Conservation (phyloP, 2,797 vertebrate genomes). For the Lerista edwardsae region DNA sequence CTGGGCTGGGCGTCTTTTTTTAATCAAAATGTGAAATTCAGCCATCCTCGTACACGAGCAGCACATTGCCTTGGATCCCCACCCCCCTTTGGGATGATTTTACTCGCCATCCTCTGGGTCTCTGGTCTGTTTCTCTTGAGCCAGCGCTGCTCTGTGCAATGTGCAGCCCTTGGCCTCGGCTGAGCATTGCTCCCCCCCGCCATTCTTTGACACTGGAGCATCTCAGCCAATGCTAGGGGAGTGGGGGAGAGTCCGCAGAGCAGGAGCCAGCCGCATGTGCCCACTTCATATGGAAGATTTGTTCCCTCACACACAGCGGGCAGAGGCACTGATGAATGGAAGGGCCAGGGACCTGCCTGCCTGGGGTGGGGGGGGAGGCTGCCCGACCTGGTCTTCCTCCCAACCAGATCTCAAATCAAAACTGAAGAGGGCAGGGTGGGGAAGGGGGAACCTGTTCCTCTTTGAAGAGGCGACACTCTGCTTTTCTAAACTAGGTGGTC, state of each 20-base stretch:
- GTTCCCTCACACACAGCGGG: not conserved
- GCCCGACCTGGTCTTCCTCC: too few relatives aligned
- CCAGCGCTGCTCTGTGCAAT: not conserved
- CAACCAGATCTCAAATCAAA: too few relatives aligned
- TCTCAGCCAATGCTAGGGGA: not conserved
- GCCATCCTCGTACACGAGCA: not conserved
- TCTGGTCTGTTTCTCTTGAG: not conserved
- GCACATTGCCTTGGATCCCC: not conserved
- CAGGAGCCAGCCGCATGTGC: not conserved
- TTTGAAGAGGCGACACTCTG: not conserved
- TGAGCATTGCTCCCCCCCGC: not conserved
- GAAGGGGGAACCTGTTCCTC: not conserved
- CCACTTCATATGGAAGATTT: not conserved
- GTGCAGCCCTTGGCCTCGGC: too few relatives aligned
- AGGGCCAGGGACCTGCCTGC: too few relatives aligned
- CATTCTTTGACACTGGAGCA: not conserved
- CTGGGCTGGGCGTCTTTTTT: not conserved
- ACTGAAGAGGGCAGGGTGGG: too few relatives aligned
- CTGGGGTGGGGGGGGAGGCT: not conserved
- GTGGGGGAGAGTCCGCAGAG: not conserved
- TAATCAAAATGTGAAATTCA: conserved; percentile 1
- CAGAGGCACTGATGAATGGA: not conserved
- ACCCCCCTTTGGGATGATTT: not conserved
- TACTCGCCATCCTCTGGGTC: not conserved
- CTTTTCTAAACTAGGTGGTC: not conserved